phyloP scores from a whole-genome alignment of 2,113 vertebrate genomes.

The Saguinus midas region DNA sequence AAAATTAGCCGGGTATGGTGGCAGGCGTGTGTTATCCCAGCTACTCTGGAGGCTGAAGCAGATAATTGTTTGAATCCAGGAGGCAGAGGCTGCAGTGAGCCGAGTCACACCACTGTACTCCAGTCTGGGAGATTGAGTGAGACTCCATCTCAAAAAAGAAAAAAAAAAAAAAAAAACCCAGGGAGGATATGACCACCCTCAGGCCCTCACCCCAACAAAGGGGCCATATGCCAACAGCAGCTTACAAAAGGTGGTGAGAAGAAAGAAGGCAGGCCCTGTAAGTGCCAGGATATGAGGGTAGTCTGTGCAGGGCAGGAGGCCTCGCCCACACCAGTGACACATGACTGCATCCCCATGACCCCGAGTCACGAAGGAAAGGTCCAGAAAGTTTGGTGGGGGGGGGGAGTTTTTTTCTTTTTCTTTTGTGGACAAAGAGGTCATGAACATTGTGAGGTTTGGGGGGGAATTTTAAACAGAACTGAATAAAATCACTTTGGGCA shows the following conservation, averaged over 20 bases:
- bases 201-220: background rate
- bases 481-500: background rate
- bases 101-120: too few species aligned
- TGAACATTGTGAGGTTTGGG: too few species aligned
- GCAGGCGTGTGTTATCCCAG: too few species aligned
- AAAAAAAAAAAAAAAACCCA: too few species aligned
- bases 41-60: too few species aligned
- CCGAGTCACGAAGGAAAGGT: background rate
- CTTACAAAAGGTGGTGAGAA: background rate
- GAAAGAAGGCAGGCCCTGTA: background rate
- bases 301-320: background rate
- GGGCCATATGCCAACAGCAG: background rate
- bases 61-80: too few species aligned
- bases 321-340: background rate
- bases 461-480: background rate
- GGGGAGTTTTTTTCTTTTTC: too few species aligned
- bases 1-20: too few species aligned
- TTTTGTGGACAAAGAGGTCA: too few species aligned
- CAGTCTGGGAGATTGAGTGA: too few species aligned
- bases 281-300: background rate
- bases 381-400: background rate
- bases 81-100: too few species aligned
- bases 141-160: too few species aligned
- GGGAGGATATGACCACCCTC: background rate
- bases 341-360: background rate